These are phyloP conservation scores for Anoncus sp. DNA, from an alignment of 2,888 invertebrate species.

Conservation along the genomic window DNA sequence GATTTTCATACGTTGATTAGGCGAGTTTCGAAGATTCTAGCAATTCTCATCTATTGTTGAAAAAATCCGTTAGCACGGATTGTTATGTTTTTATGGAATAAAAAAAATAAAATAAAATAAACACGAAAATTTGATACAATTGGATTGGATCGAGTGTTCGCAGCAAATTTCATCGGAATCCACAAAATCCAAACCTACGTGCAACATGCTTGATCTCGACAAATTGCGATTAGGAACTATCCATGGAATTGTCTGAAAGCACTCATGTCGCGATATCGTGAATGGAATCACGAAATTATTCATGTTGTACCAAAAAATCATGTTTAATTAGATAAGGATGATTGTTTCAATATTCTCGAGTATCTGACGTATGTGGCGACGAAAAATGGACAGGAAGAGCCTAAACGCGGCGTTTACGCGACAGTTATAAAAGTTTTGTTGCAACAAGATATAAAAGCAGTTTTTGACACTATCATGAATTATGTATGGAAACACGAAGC, in stretches of 20 bases:
- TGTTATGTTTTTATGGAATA: conserved; percentile 73
- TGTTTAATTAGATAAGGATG: conserved; percentile 66
- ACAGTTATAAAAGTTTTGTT: conserved; percentile 67
- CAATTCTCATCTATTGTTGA: conserved; percentile 72
- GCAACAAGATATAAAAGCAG: conserved; percentile 63
- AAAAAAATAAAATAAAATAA: no score
- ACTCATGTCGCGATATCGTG: conserved; percentile 72
- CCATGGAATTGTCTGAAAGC: conserved; percentile 68
- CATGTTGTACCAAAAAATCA: conserved; percentile 65
- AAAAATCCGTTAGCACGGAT: conserved; percentile 76
- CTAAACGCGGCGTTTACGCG: conserved; percentile 63
- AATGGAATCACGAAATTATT: conserved; percentile 74
- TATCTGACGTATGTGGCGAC: conserved; percentile 68
- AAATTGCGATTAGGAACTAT: conserved; percentile 69
- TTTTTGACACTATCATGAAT: conserved; percentile 71
- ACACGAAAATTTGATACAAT: conserved; percentile 62
- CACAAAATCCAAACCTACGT: conserved; percentile 36
- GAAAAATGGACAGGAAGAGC: conserved; percentile 62
- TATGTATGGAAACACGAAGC: conserved; percentile 73
- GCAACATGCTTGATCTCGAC: conserved; percentile 62
- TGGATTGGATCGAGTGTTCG: conserved; percentile 71
- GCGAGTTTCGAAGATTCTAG: conserved; percentile 74
- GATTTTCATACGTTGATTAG: conserved; percentile 76
- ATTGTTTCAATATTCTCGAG: conserved; percentile 72
- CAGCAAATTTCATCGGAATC: conserved; percentile 74